Base-by-base conservation (phyloP, 2,113 vertebrate species). In the Crocuta crocuta region DNA sequence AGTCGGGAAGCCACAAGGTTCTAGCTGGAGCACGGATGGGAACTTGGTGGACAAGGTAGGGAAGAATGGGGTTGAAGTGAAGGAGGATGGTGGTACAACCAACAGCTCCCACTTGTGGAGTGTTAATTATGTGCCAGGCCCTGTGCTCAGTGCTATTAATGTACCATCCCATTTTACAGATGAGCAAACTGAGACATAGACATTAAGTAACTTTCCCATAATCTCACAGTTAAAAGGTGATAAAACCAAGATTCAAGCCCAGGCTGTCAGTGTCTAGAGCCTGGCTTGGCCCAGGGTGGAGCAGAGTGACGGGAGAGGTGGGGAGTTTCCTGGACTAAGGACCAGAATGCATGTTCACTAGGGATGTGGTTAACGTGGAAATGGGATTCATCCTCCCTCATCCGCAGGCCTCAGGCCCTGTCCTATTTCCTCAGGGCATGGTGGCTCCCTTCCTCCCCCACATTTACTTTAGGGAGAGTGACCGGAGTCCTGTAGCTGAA, bases 381-480 rank as follows among this genome's bases (percentile, higher is more conserved):
- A 45, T 43, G 28, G 66, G 50, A 12, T 74, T 85, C 68, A 48
- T 50, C 83, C 11, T 61, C 97, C 71, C 43, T 89, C 39, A 19
- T 33, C 8, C 4, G 28, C 15, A n/a, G 53, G 35, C 89, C 55
- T 63, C 2, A 5, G 0, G 7, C 48, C 12, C 6, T 70, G 21
- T 3, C 58, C 71, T 83, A 65, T 92, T 84, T 94, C 66, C 74
- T 80, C 33, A 61, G 65, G 53, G 8, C 81, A 5, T 1, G 91
- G 21, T 35, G 86, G 2, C 4, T 17, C 21, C 21, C 53, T 68
- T 81, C n/a, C 68, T 76, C 43, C 65, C 89, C 84, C 33, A 16
- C 43, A 61, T 96, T 97, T 96, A 92, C 74, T 92, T 96, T 92
- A 73, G 74, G 82, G 94, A 91, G 74, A 84, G 53, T 66, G 74